phyloP scores from a whole-genome alignment of 2,113 vertebrate species.

The Mesocricetus auratus region DNA sequence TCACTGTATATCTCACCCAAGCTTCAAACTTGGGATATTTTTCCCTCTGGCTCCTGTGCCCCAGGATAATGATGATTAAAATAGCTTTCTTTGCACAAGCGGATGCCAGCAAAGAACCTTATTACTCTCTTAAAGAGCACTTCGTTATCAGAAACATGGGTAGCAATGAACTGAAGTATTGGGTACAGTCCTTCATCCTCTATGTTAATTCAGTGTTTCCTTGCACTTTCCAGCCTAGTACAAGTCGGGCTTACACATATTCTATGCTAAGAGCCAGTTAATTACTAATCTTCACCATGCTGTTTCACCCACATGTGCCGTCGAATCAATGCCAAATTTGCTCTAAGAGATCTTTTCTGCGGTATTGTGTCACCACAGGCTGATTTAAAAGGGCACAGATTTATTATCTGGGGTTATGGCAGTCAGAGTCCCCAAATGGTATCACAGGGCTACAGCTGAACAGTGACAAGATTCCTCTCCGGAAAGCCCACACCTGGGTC shows the following conservation, averaged over 20 bases:
- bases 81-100: background rate
- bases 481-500: background rate
- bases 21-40: background rate
- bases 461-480: background rate
- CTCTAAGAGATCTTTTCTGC: background rate
- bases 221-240: background rate
- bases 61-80: background rate
- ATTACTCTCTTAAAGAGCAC: slow-evolving; percentile 39
- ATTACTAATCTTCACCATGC: background rate
- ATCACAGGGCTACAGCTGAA: background rate
- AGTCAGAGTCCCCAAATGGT: background rate
- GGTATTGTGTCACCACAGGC: background rate
- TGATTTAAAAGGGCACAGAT: background rate
- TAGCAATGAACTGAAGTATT: background rate
- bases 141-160: background rate
- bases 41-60: background rate
- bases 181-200: background rate
- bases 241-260: background rate
- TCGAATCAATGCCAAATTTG: background rate
- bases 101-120: slow-evolving; percentile 38
- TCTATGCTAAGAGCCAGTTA: background rate
- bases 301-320: background rate
- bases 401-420: background rate
- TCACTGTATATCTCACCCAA: background rate
- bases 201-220: slow-evolving; percentile 28